Base-by-base conservation (phyloP, 2,113 vertebrate genomes). In the Eidolon helvum region DNA sequence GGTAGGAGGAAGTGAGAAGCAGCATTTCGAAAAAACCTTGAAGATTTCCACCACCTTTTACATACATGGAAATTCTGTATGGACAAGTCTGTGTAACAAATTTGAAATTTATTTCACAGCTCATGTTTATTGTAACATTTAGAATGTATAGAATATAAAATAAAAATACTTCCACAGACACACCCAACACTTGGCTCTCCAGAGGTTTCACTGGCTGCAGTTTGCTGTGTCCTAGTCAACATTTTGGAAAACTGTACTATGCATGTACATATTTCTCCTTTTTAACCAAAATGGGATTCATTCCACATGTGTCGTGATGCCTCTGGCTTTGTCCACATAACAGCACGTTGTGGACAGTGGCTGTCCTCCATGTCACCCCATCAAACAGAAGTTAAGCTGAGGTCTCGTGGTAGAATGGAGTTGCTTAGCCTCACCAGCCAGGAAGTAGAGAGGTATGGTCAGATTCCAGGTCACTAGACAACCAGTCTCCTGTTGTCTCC, bases 171-270 rank as follows among this genome's bases (percentile, higher is more conserved):
- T 28, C n/a, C 21, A 11, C 9, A 11, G 12, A 35, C 6, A 40
- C 40, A 11, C 28, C 28, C 35, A 28, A 11, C 14, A 9, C 26
- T 18, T 9, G 48, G 24, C 30, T 69, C 30, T 9, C 33, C 53
- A 33, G 65, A 40, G 14, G 15, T 12, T 43, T 26, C 35, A 0
- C 21, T n/a, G 68, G 30, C 0, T 2, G 26, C 4, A 4, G 19
- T 35, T 80, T n/a, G 10, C 69, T 15, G 26, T 2, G 12, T 35
- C 45, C 3, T 0, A 48, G 53, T 19, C 48, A 77, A 38, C 68
- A 12, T 33, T 77, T 35, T 55, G 30, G 50, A 63, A 75, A 69
- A n/a, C 26, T 48, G 12, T 7, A 57, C 22, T 3, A 33, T 0
- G 1, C 43, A 5, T 2, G 26, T 10, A 18, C 16, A 2, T 9